Evolutionary conservation across 2,113 vertebrate genomes (phyloP).

Genomic region (Athene noctua): DNA sequence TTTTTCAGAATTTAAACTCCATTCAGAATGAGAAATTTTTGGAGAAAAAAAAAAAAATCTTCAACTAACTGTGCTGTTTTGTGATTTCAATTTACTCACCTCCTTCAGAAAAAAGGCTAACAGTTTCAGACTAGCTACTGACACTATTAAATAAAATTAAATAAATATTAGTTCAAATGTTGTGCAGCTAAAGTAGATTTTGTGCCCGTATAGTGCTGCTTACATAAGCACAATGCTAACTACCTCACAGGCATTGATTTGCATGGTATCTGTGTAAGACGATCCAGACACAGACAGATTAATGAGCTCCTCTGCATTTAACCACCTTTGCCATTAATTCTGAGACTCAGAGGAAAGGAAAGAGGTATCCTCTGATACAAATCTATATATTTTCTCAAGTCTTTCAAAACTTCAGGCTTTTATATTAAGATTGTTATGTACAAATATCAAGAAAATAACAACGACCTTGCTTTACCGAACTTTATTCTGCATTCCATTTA

Average conservation of each 20-base stretch:
- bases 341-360: neutral
- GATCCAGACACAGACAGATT: constrained; percentile 58
- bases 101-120: neutral
- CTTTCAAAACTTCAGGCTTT: neutral
- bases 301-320: constrained; percentile 53
- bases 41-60: neutral
- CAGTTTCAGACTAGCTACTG: constrained; percentile 23
- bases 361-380: neutral
- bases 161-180: constrained; percentile 14
- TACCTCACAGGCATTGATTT: constrained; percentile 44
- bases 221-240: constrained; percentile 43
- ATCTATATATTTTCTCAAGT: neutral
- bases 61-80: neutral
- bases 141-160: constrained; percentile 26
- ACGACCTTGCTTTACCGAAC: neutral
- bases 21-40: neutral
- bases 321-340: constrained; percentile 1
- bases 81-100: neutral
- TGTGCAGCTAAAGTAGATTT: neutral
- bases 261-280: constrained; percentile 50
- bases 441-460: neutral
- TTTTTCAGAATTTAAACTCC: neutral
- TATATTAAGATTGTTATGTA: neutral
- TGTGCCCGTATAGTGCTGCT: constrained; percentile 10
- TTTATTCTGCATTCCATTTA: neutral